Evolutionary conservation across 2,888 invertebrate species (phyloP), one percentile per base, ranked within the genome.

Genomic region (Tenthredo mesomela): DNA sequence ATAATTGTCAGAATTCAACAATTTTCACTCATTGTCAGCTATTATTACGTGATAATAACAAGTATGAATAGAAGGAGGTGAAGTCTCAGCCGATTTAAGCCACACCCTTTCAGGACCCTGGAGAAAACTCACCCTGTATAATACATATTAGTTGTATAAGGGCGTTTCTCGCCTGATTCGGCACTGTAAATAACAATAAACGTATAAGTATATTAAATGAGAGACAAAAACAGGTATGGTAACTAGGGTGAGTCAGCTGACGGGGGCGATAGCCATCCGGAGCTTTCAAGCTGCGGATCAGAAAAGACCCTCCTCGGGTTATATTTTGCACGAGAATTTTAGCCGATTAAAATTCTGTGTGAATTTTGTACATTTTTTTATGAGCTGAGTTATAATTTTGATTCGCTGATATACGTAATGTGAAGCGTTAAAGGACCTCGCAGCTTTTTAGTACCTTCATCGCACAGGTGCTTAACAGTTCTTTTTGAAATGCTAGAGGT

Each of bases 211-310:
- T 33, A 18, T 77, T 10, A 73, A 50, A 58, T 61, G 61, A 21
- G 12, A 54, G 33, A 9, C 40, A 37, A 61, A 80, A 80, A 80
- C 80, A 61, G 80, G 80, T 80, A 61, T 80, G 61, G 33, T 33
- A 40, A 80, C 61, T 2, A 61, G 61, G 80, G 25, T 80, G 80
- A 80, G 61, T 80, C 80, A 80, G 58, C 78, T 61, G 37, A 61
- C 67, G 80, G 61, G 40, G 80, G 80, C 61, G 61, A 40, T 61
- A 40, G 18, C 61, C 21, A n/a, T 18, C 12, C 21, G 10, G 43
- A 43, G 43, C n/a, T 43, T 67, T 67, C 18, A 33, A 43, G 18
- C 25, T 9, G 37, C 7, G 78, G n/a, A 58, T 47, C 47, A 75
- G 75, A 21, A 50, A 75, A 21, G 50, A 37, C 15, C 25, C 75